phyloP scores from a whole-genome alignment of 2,888 invertebrate species.

The Apoda limacodes region DNA sequence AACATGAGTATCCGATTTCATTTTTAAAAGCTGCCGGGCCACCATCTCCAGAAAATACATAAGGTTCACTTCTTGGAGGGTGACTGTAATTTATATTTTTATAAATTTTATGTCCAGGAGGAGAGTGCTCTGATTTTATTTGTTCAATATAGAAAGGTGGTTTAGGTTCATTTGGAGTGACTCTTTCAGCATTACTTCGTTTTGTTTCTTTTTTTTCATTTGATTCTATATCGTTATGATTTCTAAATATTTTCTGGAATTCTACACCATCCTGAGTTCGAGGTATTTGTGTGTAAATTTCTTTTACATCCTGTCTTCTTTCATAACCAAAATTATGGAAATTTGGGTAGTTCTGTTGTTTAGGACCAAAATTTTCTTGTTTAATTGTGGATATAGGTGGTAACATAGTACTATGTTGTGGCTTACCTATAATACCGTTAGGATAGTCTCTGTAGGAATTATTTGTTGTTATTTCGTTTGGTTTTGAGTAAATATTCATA shows the following conservation, averaged over 20 bases:
- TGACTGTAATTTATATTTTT: conserved; percentile 54
- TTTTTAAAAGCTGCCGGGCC: conserved; percentile 74
- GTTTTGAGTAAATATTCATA: conserved; percentile 30
- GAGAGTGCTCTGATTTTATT: conserved; percentile 65
- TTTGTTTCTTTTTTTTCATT: conserved; percentile 33
- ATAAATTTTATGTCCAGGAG: conserved; percentile 64
- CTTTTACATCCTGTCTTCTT: conserved; percentile 34
- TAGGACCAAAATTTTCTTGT: conserved; percentile 56
- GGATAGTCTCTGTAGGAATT: conserved; percentile 42
- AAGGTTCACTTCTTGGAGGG: conserved; percentile 55
- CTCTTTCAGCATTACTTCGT: conserved; percentile 27
- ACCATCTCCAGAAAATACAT: conserved; percentile 76
- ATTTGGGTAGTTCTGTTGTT: conserved; percentile 40
- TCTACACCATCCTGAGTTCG: conserved; percentile 47
- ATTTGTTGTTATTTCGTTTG: conserved; percentile 30
- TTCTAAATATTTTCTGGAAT: conserved; percentile 54
- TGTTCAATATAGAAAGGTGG: conserved; percentile 63
- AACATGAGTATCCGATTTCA: conserved; percentile 78
- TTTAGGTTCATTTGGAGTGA: conserved; percentile 34
- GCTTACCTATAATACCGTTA: conserved; percentile 33
- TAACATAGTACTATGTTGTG: conserved; percentile 43
- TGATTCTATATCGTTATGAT: conserved; percentile 33
- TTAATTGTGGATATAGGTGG: conserved; percentile 66
- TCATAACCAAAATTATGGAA: conserved; percentile 47
- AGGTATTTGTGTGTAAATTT: conserved; percentile 37